A percentile compares a stretch with the other conserved stretches of the same genome.
Conservation (phyloP, 2,888 invertebrate species). For the Imbricaverruca yamaguchii region DNA sequence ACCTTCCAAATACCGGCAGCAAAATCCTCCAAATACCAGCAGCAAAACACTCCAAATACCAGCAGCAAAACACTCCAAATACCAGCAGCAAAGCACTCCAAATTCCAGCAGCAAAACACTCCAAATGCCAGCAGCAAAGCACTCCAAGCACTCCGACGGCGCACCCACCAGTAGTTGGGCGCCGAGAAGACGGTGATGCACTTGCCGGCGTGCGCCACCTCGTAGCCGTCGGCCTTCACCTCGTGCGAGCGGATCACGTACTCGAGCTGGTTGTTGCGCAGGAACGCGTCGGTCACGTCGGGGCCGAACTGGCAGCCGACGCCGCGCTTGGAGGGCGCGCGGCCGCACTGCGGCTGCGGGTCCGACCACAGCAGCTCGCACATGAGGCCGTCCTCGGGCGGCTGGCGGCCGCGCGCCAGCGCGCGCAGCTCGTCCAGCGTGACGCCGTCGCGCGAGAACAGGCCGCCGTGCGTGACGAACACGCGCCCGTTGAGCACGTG, state of each 20-base stretch:
- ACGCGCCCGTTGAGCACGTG: conserved; percentile 85
- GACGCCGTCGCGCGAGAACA: conserved; percentile 83
- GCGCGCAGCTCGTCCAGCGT: conserved; percentile 84
- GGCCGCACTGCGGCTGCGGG: conserved; percentile 80
- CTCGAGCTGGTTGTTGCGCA: conserved; percentile 74
- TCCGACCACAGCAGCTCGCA: conserved; percentile 98
- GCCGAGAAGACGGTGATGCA: conserved; percentile 99
- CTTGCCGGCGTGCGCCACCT: conserved; percentile 85
- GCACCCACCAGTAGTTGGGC: conserved; percentile 90
- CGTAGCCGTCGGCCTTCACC: conserved; percentile 94
- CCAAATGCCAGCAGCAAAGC: too few species aligned
- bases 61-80: too few species aligned
- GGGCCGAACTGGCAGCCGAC: conserved; percentile 99
- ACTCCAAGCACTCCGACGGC: too few species aligned
- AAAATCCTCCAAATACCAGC: too few species aligned
- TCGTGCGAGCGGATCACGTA: conserved; percentile 89
- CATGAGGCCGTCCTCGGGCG: conserved; percentile 95
- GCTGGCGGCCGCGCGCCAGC: conserved; percentile 88
- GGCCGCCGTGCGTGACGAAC: conserved; percentile 92
- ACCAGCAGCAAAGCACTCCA: too few species aligned
- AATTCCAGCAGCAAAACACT: too few species aligned
- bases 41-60: too few species aligned
- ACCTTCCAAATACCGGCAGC: too few species aligned
- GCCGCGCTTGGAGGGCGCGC: conserved; percentile 90
- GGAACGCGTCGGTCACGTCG: conserved; percentile 84